These are phyloP conservation scores for Antedon mediterranea DNA, from an alignment of 53 echinoderm and acorn worm genomes.

Conservation along the genomic window DNA sequence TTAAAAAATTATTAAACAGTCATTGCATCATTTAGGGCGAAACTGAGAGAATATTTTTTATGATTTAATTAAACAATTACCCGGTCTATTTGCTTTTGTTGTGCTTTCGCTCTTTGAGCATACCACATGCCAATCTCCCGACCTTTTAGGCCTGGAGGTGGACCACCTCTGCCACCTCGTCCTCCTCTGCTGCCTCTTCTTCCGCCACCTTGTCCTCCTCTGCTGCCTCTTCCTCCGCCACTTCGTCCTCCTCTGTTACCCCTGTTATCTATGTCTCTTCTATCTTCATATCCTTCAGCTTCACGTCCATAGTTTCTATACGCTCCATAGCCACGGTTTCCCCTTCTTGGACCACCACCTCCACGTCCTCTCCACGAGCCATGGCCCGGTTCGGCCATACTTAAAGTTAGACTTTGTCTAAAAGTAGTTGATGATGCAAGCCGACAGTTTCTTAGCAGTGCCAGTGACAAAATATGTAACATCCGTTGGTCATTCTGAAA, in stretches of 20 bases:
- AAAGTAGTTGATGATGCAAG: not conserved
- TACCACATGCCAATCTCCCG: conserved; percentile 59
- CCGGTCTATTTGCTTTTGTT: conserved; percentile 5
- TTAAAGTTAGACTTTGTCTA: not conserved
- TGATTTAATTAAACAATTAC: no score
- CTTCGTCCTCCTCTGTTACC: conserved; percentile 22
- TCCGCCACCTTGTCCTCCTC: conserved; percentile 4
- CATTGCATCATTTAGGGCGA: no score
- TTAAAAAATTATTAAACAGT: no score
- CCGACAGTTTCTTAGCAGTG: no score
- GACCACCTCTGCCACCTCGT: conserved; percentile 25
- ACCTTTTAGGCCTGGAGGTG: conserved; percentile 39
- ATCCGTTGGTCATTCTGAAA: no score
- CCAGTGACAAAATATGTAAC: no score
- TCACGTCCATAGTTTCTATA: not conserved
- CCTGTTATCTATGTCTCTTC: not conserved
- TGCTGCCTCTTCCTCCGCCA: not conserved
- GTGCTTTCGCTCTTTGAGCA: conserved; percentile 16
- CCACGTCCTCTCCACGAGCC: not conserved
- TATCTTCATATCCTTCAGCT: not conserved
- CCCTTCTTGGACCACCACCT: not conserved
- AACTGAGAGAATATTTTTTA: no score
- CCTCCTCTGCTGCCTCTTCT: conserved; percentile 25
- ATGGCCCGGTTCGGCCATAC: not conserved
- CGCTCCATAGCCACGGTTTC: not conserved